Evolutionary conservation across 2,888 invertebrate genomes (phyloP).

Genomic region (Nudaria mundana): DNA sequence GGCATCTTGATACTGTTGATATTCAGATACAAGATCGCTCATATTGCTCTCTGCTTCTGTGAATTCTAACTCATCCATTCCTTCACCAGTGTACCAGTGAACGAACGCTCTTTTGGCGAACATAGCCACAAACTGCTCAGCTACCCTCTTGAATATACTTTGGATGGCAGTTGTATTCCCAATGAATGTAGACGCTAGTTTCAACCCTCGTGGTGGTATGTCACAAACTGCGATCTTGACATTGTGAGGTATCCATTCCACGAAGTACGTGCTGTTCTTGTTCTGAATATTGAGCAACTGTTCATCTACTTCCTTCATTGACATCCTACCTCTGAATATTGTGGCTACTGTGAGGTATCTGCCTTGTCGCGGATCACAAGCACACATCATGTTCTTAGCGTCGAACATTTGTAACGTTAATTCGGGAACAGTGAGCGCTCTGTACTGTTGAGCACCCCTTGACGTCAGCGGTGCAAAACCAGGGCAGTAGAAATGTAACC

Average conservation of each 20-base stretch:
- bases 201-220: conserved; percentile 87
- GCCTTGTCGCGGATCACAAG: conserved; percentile 95
- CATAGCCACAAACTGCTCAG: conserved; percentile 94
- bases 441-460: conserved; percentile 92
- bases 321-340: conserved; percentile 94
- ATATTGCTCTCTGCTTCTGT: conserved; percentile 95
- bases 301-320: conserved; percentile 95
- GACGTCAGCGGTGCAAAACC: conserved; percentile 87
- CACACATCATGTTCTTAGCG: conserved; percentile 92
- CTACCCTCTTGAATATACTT: conserved; percentile 91
- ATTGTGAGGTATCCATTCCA: conserved; percentile 91
- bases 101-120: conserved; percentile 97
- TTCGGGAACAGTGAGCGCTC: conserved; percentile 95
- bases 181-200: conserved; percentile 94
- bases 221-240: conserved; percentile 91
- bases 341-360: conserved; percentile 94
- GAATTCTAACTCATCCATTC: conserved; percentile 96
- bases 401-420: conserved; percentile 84
- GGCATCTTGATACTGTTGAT: conserved; percentile 88
- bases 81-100: conserved; percentile 97
- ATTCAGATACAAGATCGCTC: conserved; percentile 87
- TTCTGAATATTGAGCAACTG: conserved; percentile 89
- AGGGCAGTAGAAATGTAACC: conserved; percentile 80
- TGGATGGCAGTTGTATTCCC: conserved; percentile 94
- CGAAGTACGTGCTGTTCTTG: conserved; percentile 89